Evolutionary conservation across 2,113 vertebrate genomes (phyloP).

Genomic region (Campylorhamphus procurvoides): DNA sequence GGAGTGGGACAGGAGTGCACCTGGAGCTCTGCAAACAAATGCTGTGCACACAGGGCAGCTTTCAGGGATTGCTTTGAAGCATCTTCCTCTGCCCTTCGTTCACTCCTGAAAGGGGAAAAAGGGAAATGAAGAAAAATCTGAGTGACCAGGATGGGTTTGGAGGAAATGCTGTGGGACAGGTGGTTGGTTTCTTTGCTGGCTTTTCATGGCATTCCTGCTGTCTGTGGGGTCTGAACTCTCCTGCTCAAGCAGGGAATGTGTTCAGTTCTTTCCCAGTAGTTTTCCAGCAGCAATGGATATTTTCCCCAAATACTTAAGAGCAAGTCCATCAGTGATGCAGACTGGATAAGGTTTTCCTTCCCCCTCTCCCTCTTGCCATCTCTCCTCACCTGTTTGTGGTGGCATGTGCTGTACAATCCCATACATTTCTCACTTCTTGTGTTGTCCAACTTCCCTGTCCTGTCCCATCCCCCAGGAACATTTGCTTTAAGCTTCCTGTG

Average conservation of each 20-base stretch:
- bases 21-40: not conserved
- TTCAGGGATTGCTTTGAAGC: not conserved
- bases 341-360: not conserved
- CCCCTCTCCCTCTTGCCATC: not conserved
- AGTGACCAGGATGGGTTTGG: not conserved
- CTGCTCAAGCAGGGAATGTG: not conserved
- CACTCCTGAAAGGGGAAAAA: not conserved
- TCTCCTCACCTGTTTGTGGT: not conserved
- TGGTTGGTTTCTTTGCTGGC: not conserved
- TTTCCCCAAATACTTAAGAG: not conserved
- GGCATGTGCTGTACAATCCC: not conserved
- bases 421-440: rapidly evolving
- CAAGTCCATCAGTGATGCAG: not conserved
- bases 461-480: not conserved
- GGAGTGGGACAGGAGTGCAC: not conserved
- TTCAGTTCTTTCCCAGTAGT: not conserved
- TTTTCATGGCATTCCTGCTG: not conserved
- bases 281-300: not conserved
- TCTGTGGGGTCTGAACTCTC: not conserved
- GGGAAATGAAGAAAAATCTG: not conserved
- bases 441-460: not conserved
- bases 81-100: not conserved
- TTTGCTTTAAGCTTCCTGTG: not conserved
- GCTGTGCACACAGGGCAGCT: not conserved
- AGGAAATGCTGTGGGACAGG: not conserved